Evolutionary conservation across 2,113 vertebrate genomes (phyloP), one percentile per base, ranked within the genome.

Genomic region (Scortum barcoo): DNA sequence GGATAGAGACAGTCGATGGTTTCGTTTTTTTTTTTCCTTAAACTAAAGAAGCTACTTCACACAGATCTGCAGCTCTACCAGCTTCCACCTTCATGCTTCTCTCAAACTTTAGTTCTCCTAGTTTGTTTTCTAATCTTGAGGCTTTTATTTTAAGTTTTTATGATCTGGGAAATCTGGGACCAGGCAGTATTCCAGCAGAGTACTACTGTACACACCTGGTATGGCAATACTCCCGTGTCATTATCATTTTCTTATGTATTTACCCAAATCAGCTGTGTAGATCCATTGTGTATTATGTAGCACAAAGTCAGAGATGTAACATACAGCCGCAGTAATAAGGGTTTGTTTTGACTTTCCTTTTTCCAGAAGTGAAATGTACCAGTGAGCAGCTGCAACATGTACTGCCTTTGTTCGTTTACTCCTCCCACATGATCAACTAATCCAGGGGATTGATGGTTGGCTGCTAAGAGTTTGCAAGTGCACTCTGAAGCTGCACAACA

Each of bases 391-490:
- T 46, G 70, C 65, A 78, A 62, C 79, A 73, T 70, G 75, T 72
- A 48, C 74, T 40, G 65, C 76, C 72, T 89, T 83, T 86, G 73
- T 89, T 87, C 73, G 80, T 78, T 7, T 20, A 54, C 75, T 72
- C 51, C 61, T 75, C 69, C 74, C 90, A 87, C 89, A 82, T 87
- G 84, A 91, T 86, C 78, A 69, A 48, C 85, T 90, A 89, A 92
- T 90, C 86, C 83, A 67, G 75, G 62, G 62, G 87, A 85, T 72
- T 75, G 79, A 74, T 76, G 75, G 71, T 44, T 30, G 28, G 65
- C 73, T 76, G 75, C 36, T 40, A 54, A 72, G 24, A 70, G 68
- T 73, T 82, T 80, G 78, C 76, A 62, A 54, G 54, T 67, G 33
- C 36, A n/a, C 72, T 51, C 33, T 16, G 46, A 72, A 40, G 61